Evolutionary conservation across 2,113 vertebrate genomes (phyloP).

Genomic region (Oncorhynchus gorbuscha): DNA sequence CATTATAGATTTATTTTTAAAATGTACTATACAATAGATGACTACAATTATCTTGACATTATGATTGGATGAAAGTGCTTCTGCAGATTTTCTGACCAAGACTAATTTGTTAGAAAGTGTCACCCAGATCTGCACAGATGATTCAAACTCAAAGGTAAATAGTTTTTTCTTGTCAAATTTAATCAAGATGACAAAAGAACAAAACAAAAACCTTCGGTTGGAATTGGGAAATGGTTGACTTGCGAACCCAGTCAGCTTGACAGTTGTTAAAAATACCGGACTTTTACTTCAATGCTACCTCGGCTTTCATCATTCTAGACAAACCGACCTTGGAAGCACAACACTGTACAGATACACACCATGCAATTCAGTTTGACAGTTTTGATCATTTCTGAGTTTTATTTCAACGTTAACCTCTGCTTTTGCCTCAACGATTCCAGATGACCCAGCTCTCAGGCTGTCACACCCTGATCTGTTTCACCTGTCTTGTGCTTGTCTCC

Average conservation of each 20-base stretch:
- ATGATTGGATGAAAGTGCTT: slow-evolving; percentile 27
- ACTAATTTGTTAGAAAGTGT: slow-evolving; percentile 47
- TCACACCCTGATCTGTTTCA: too few species aligned
- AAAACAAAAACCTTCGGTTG: too few species aligned
- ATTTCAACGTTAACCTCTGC: slow-evolving; percentile 16
- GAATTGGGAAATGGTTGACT: too few species aligned
- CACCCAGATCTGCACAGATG: slow-evolving; percentile 48
- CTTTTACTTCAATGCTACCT: too few species aligned
- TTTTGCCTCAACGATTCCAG: too few species aligned
- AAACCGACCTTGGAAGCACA: too few species aligned
- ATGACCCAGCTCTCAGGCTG: too few species aligned
- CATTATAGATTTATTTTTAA: slow-evolving; percentile 8
- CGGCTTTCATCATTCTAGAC: too few species aligned
- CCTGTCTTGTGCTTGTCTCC: too few species aligned
- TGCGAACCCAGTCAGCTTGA: too few species aligned
- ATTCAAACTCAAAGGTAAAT: slow-evolving; percentile 51
- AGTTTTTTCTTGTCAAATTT: slow-evolving; percentile 38
- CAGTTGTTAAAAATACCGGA: too few species aligned
- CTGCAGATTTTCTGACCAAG: slow-evolving; percentile 19
- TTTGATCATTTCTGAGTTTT: slow-evolving; percentile 10
- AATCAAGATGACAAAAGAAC: too few species aligned
- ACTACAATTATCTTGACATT: slow-evolving; percentile 27
- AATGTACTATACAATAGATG: slow-evolving; percentile 11
- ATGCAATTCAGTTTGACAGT: slow-evolving; percentile 27
- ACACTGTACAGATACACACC: slow-evolving; percentile 21